Conservation (phyloP, 2,797 vertebrate genomes). For the Percopsis omiscomaycus region DNA sequence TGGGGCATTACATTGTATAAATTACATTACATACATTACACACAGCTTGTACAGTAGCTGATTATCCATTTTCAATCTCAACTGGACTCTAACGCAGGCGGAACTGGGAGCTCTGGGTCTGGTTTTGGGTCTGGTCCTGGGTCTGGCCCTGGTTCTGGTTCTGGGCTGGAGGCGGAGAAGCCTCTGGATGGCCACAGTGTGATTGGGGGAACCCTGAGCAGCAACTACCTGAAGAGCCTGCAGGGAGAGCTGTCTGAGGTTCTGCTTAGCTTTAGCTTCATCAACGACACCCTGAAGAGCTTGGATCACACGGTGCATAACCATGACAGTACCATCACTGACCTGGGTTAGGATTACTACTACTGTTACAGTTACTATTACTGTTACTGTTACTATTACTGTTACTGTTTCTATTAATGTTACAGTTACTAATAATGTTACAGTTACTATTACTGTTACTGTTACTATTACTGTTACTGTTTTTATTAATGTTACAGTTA, state of each 20-base stretch:
- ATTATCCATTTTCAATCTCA: background rate
- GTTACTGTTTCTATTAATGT: too few relatives aligned
- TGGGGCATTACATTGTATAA: too few relatives aligned
- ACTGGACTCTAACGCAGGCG: slow-evolving; percentile 7
- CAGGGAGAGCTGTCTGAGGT: slow-evolving; percentile 84
- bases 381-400: background rate
- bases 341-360: slow-evolving; percentile 71
- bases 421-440: too few relatives aligned
- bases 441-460: too few relatives aligned
- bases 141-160: slow-evolving; percentile 23
- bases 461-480: too few relatives aligned
- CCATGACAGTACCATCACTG: slow-evolving; percentile 84
- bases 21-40: too few relatives aligned
- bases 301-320: slow-evolving; percentile 86
- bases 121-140: slow-evolving; percentile 34
- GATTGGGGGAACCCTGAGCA: slow-evolving; percentile 77
- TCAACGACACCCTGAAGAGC: slow-evolving; percentile 87
- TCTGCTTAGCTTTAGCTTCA: slow-evolving; percentile 85
- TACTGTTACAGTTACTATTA: background rate
- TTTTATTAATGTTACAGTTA: too few relatives aligned
- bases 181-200: slow-evolving; percentile 89
- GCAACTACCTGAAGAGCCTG: slow-evolving; percentile 82
- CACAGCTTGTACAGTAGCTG: too few relatives aligned
- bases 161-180: slow-evolving; percentile 69
- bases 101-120: slow-evolving; percentile 30